Evolutionary conservation across 2,113 vertebrate species (phyloP), one percentile per base, ranked within the genome.

Genomic region (Prunella fulvescens): DNA sequence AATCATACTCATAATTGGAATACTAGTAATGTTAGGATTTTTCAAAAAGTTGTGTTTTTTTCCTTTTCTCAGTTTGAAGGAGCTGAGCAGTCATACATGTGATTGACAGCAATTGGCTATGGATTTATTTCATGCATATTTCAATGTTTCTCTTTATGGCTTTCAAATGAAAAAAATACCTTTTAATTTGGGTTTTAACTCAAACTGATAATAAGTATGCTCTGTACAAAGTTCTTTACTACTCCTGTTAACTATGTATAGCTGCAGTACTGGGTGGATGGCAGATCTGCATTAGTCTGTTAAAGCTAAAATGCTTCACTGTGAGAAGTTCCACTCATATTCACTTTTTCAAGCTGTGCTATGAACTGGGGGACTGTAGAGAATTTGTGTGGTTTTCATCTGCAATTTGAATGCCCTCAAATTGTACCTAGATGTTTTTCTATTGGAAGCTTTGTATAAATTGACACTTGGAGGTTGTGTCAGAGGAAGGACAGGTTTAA

Each of bases 21-120:
- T 44, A 31, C 14, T 40, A 45, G 5, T 45, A 74, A 42, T 19
- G 2, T 4, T 19, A 18, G 25, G 17, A 40, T 33, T 65, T 81
- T 71, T 86, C 19, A 79, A n/a, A 9, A n/a, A 6, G 6, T 25
- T 0, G 0, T 0, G n/a, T 70, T 57, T 56, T 61, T n/a, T 37
- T 37, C 9, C 8, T 58, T 61, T 86, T 54, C 50, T 70, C 5
- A 53, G 3, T 26, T 48, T 62, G 23, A 58, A 70, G 26, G 6
- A 79, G 1, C 3, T 64, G 62, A n/a, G 4, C 5, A 69, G 24
- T 35, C 16, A 62, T 23, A 35, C 2, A 15, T 23, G n/a, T 16
- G 10, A 44, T 35, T 23, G 13, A 44, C 13, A 72, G 4, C 8
- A 86, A 8, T 5, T 83, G 23, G 9, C 9, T 72, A 31, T 2